These are phyloP conservation scores for Psilopsiagon aymara DNA, from an alignment of 2,113 vertebrate species.

Conservation along the genomic window DNA sequence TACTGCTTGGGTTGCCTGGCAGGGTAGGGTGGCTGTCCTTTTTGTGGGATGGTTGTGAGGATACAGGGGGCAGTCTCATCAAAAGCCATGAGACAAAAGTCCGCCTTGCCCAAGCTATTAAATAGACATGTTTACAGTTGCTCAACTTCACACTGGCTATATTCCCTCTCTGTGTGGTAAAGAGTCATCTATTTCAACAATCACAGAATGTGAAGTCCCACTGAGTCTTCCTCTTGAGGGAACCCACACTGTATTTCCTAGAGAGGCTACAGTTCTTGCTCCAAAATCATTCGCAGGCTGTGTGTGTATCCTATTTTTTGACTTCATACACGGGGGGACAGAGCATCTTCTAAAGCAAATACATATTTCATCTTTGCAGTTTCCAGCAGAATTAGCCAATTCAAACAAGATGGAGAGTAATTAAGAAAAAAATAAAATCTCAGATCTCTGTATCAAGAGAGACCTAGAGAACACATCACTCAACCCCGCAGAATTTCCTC, in stretches of 20 bases:
- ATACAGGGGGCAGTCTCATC: not conserved
- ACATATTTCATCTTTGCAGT: not conserved
- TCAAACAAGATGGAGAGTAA: not conserved
- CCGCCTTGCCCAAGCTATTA: not conserved
- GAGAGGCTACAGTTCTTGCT: not conserved
- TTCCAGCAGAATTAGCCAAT: not conserved
- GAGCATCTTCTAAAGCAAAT: not conserved
- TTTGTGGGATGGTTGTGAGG: not conserved
- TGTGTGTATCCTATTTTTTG: not conserved
- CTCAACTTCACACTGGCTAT: not conserved
- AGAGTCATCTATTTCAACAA: not conserved
- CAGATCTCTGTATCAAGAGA: not conserved
- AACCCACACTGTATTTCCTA: not conserved
- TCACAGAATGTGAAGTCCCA: rapidly evolving
- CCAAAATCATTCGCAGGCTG: not conserved
- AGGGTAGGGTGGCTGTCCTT: not conserved
- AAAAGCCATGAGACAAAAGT: not conserved
- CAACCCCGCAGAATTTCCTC: not conserved
- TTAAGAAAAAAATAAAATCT: not conserved
- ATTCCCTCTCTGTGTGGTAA: not conserved
- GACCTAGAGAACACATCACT: not conserved
- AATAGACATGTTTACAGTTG: not conserved
- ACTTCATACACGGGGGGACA: not conserved
- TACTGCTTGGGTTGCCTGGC: not conserved
- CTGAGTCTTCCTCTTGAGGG: not conserved